Conservation (phyloP, 2,113 vertebrate species). For the Callithrix jacchus region DNA sequence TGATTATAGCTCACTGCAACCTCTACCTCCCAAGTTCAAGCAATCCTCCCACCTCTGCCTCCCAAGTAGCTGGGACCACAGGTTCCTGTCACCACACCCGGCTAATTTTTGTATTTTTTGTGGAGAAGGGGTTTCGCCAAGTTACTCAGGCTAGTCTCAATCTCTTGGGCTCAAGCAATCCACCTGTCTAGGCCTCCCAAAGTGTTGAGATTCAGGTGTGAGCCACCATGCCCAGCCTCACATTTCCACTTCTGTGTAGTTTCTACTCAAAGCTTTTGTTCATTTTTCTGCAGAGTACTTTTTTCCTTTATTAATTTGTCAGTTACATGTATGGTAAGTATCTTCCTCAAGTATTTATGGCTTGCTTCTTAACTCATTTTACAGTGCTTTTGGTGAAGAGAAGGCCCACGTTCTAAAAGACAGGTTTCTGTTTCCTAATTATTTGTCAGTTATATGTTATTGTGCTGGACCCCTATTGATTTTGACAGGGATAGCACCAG, state of each 20-base stretch:
- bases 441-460: neutral
- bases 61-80: neutral
- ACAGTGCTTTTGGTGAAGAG: neutral
- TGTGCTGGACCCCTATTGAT: no score
- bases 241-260: neutral
- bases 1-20: neutral
- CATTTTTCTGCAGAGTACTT: neutral
- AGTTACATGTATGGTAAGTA: neutral
- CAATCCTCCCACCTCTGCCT: neutral
- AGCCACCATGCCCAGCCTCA: neutral
- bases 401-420: neutral
- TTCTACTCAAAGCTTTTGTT: neutral
- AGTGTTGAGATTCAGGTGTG: neutral
- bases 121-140: neutral
- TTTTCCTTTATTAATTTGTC: neutral
- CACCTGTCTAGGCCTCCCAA: neutral
- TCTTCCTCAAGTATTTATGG: neutral
- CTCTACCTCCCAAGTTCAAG: neutral
- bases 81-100: neutral
- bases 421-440: neutral
- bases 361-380: neutral
- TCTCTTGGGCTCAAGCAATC: neutral
- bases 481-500: no score
- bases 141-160: neutral
- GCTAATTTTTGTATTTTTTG: neutral